Percentiles rank a stretch among this genome's conserved stretches.
Conservation (phyloP, 1,140 invertebrate species). For the Coenobita brevimanus region DNA sequence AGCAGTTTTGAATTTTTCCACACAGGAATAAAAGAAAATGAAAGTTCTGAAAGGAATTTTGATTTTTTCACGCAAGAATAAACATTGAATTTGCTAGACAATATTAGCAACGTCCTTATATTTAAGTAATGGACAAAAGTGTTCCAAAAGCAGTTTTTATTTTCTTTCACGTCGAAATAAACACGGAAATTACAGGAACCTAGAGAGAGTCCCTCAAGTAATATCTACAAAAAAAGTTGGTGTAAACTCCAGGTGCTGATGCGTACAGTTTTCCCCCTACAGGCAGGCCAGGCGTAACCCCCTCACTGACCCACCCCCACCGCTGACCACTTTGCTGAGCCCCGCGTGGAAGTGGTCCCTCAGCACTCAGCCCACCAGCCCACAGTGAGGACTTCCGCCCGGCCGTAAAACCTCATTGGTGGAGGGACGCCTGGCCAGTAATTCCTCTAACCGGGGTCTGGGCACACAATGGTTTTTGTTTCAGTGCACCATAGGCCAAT, state of each 20-base stretch:
- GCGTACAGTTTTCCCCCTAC: neutral
- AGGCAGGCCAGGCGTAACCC: neutral
- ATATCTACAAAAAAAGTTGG: neutral
- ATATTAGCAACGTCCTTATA: no score
- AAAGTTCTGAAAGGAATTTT: no score
- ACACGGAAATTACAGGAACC: neutral
- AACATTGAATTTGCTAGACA: no score
- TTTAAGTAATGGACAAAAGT: no score
- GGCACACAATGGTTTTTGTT: constrained; percentile 41
- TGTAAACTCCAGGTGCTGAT: no score
- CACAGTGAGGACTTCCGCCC: no score
- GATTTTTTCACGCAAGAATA: no score
- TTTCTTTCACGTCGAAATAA: neutral
- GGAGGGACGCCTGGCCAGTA: neutral
- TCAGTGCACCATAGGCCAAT: constrained; percentile 51
- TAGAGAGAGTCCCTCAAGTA: neutral
- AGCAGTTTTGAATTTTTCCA: no score
- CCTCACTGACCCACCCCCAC: neutral
- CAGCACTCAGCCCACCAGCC: no score
- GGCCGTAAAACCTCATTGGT: no score
- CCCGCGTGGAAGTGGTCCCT: neutral
- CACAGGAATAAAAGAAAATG: no score
- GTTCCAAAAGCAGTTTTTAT: no score
- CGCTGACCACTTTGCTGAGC: neutral
- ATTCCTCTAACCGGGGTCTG: constrained; percentile 28